Evolutionary conservation across 2,797 vertebrate species (phyloP).

Genomic region (Trachops cirrhosus): DNA sequence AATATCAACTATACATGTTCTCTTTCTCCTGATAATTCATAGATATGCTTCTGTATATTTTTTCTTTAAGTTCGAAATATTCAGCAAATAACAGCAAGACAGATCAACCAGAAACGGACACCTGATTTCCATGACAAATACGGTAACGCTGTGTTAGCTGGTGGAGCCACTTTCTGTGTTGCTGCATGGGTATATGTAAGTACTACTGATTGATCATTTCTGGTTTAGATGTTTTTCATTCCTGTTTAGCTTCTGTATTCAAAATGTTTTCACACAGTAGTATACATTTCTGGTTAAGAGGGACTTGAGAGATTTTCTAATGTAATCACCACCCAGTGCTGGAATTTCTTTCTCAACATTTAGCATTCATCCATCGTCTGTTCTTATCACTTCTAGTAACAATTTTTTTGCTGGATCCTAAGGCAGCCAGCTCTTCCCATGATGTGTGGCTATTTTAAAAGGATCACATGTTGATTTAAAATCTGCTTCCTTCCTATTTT

Average conservation of each 20-base stretch:
- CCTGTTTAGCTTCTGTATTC: background rate
- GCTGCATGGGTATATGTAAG: slow-evolving; percentile 84
- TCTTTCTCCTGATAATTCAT: slow-evolving; percentile 46
- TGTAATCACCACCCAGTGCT: background rate
- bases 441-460: slow-evolving; percentile 4
- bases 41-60: slow-evolving; percentile 46
- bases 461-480: slow-evolving; percentile 16
- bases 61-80: slow-evolving; percentile 76
- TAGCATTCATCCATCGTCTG: background rate
- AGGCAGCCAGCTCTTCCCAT: background rate
- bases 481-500: background rate
- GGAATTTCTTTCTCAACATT: background rate
- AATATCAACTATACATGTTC: background rate
- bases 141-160: slow-evolving; percentile 79
- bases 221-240: slow-evolving; percentile 42
- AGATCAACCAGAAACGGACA: slow-evolving; percentile 76
- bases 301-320: slow-evolving; percentile 25
- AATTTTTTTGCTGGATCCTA: slow-evolving; percentile 1
- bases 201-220: slow-evolving; percentile 55
- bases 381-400: slow-evolving; percentile 28
- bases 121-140: slow-evolving; percentile 85
- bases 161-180: slow-evolving; percentile 72
- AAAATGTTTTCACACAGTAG: background rate
- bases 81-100: slow-evolving; percentile 77
- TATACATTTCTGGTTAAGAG: slow-evolving; percentile 3